A percentile compares a stretch with the other conserved stretches of the same genome.
phyloP scores from a whole-genome alignment of 2,113 vertebrate species.

The Philantomba maxwellii region DNA sequence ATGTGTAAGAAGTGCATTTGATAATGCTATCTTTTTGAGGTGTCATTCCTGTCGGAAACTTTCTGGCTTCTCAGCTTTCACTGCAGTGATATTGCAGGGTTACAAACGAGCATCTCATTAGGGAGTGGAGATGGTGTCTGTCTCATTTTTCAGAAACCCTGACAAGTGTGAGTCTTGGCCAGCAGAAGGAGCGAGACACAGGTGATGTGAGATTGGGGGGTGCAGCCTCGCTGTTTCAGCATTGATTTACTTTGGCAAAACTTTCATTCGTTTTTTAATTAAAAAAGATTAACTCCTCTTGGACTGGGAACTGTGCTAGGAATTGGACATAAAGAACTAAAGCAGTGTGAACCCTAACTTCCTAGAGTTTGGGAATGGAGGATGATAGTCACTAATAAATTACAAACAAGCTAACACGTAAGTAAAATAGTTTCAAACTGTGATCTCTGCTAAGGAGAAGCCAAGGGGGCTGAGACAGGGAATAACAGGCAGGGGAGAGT shows the following conservation, averaged over 20 bases:
- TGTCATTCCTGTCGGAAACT: not conserved
- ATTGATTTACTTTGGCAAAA: not conserved
- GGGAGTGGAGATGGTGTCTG: not conserved
- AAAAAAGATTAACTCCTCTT: not conserved
- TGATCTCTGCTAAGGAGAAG: not conserved
- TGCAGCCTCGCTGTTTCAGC: not conserved
- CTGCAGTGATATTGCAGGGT: not conserved
- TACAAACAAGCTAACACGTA: not conserved
- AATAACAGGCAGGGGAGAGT: not conserved
- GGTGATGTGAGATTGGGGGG: not conserved
- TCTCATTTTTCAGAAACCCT: not conserved
- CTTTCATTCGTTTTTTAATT: not conserved
- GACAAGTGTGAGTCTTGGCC: not conserved
- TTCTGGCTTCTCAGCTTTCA: not conserved
- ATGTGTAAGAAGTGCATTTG: not conserved
- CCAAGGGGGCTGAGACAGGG: not conserved
- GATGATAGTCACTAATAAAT: not conserved
- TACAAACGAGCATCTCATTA: not conserved
- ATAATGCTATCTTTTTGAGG: not conserved
- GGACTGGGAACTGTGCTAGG: not conserved
- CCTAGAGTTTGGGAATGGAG: not conserved
- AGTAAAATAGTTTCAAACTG: not conserved
- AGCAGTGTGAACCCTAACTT: not conserved
- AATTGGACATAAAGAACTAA: not conserved
- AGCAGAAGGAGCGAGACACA: not conserved